A percentile compares a stretch with the other conserved stretches of the same genome.
phyloP scores from a whole-genome alignment of 2,113 vertebrate genomes.

The Anser brachyrhynchus region DNA sequence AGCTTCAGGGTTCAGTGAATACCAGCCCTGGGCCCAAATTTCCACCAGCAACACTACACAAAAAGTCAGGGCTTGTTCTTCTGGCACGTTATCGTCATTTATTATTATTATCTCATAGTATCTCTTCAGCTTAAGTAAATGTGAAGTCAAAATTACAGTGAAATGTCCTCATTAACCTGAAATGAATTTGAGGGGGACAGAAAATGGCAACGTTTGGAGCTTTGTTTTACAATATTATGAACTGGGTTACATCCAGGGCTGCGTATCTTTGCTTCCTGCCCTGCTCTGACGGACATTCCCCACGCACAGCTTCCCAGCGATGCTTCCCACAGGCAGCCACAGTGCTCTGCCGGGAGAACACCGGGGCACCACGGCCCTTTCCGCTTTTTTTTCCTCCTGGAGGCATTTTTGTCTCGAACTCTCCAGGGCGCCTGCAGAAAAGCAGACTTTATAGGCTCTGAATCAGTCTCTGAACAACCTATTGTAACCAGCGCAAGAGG shows the following conservation, averaged over 20 bases:
- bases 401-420: neutral
- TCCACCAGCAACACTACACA: neutral
- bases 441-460: accelerated
- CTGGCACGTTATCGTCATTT: neutral
- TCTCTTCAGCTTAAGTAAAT: neutral
- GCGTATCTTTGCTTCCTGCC: neutral
- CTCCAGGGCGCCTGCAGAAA: neutral
- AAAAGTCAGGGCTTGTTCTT: neutral
- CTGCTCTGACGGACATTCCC: accelerated
- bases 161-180: neutral
- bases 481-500: accelerated
- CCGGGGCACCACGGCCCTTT: accelerated
- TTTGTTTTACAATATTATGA: neutral
- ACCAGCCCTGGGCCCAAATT: neutral
- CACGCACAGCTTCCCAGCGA: neutral
- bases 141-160: neutral
- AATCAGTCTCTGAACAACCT: neutral
- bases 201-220: neutral
- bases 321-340: neutral
- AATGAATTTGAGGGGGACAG: neutral
- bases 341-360: neutral
- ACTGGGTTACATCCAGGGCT: accelerated
- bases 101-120: neutral
- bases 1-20: neutral
- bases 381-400: neutral